phyloP scores from a whole-genome alignment of 1,140 invertebrate species.

The Solenopsis invicta region DNA sequence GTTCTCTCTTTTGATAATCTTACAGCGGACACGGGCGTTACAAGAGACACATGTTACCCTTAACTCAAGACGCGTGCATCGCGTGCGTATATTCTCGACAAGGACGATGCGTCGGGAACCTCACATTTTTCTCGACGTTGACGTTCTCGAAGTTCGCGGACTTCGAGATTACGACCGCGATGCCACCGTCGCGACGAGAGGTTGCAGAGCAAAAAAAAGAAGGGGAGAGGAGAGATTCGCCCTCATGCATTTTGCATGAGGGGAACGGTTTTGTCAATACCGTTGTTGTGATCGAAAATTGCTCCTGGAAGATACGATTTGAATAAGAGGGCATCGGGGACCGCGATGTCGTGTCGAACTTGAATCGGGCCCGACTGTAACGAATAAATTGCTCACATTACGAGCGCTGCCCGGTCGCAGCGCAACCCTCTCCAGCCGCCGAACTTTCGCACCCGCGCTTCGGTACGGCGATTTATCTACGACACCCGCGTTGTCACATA shows the following conservation, averaged over 20 bases:
- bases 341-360: slow-evolving; percentile 72
- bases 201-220: background rate
- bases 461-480: slow-evolving; percentile 72
- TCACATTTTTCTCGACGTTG: slow-evolving; percentile 45
- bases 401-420: slow-evolving; percentile 63
- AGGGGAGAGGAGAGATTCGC: slow-evolving; percentile 61
- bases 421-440: slow-evolving; percentile 57
- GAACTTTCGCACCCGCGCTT: slow-evolving; percentile 68
- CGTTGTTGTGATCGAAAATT: slow-evolving; percentile 83
- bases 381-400: slow-evolving; percentile 79
- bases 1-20: slow-evolving; percentile 19
- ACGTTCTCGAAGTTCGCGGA: slow-evolving; percentile 30
- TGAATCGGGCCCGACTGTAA: slow-evolving; percentile 77
- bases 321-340: slow-evolving; percentile 80
- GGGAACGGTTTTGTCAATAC: slow-evolving; percentile 82
- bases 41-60: slow-evolving; percentile 39
- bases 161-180: slow-evolving; percentile 32
- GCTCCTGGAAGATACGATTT: slow-evolving; percentile 82
- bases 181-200: slow-evolving; percentile 13
- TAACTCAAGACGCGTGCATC: slow-evolving; percentile 7
- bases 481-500: slow-evolving; percentile 64
- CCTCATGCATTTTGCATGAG: slow-evolving; percentile 81
- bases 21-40: background rate
- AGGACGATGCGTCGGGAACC: slow-evolving; percentile 1
- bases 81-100: slow-evolving; percentile 23